Conservation (phyloP, 2,888 invertebrate species). For the Aphodius sticticus region DNA sequence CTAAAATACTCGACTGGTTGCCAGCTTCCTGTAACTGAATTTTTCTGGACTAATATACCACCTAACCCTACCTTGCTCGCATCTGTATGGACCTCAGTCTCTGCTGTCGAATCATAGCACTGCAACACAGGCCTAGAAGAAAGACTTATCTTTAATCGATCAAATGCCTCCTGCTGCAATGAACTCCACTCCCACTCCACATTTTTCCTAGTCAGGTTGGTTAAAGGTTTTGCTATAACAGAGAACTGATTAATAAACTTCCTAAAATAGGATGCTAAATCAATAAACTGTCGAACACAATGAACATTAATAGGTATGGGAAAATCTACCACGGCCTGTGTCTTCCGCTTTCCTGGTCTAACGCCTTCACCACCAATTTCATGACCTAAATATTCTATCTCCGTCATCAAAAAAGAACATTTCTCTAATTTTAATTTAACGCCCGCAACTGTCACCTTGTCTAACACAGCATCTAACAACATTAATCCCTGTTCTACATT, state of each 20-base stretch:
- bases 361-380: constrained; percentile 25
- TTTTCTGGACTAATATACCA: constrained; percentile 43
- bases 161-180: constrained; percentile 42
- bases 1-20: constrained; percentile 39
- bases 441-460: not conserved
- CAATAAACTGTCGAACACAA: constrained; percentile 46
- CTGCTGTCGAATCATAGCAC: constrained; percentile 39
- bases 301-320: constrained; percentile 46
- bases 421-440: too few relatives aligned
- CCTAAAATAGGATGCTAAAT: constrained; percentile 46
- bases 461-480: constrained; percentile 33
- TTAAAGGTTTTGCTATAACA: constrained; percentile 41
- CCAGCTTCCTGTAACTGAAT: constrained; percentile 13
- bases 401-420: too few relatives aligned
- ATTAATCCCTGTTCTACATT: constrained; percentile 36
- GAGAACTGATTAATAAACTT: constrained; percentile 46
- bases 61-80: constrained; percentile 42
- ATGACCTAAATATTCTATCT: too few relatives aligned
- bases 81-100: constrained; percentile 44
- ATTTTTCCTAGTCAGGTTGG: constrained; percentile 41
- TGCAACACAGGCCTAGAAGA: constrained; percentile 40
- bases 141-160: constrained; percentile 39
- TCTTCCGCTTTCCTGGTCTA: constrained; percentile 46
- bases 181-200: constrained; percentile 39
- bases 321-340: constrained; percentile 46